A percentile compares a stretch with the other conserved stretches of the same genome.
Conservation (phyloP, 2,888 invertebrate species). For the Neria commutata region DNA sequence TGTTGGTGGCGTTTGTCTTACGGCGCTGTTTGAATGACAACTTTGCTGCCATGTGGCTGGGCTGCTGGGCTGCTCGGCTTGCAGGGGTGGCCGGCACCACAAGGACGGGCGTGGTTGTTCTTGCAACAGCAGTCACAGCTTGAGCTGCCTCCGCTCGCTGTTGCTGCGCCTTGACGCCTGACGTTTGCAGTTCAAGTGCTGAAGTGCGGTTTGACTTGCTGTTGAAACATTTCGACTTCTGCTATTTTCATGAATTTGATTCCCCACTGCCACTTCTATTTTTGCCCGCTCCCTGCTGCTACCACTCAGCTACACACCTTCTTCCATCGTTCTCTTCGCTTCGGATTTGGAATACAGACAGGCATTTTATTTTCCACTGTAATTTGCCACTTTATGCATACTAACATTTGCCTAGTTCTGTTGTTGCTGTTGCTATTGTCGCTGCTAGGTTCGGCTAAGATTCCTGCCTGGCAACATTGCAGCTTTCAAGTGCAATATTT, state of each 20-base stretch:
- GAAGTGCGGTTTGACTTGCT: conserved; percentile 26
- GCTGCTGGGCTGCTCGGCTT: conserved; percentile 3
- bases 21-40: conserved; percentile 23
- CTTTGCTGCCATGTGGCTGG: conserved; percentile 8
- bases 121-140: not conserved
- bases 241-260: conserved; percentile 9
- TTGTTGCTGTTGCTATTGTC: not conserved
- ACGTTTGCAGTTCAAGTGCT: conserved; percentile 21
- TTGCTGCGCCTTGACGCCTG: not conserved
- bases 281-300: conserved; percentile 15
- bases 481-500: not conserved
- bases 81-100: not conserved
- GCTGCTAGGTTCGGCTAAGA: too few relatives aligned
- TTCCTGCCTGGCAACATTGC: not conserved
- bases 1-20: conserved; percentile 11
- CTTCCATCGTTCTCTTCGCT: not conserved
- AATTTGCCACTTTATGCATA: conserved; percentile 2
- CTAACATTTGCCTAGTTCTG: not conserved
- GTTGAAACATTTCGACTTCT: conserved; percentile 29
- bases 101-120: too few relatives aligned
- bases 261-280: conserved; percentile 7
- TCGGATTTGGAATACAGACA: too few relatives aligned
- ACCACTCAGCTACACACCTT: too few relatives aligned
- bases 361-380: not conserved
- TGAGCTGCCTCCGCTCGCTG: not conserved